Conservation (phyloP, 2,113 vertebrate species). For the Columba livia region DNA sequence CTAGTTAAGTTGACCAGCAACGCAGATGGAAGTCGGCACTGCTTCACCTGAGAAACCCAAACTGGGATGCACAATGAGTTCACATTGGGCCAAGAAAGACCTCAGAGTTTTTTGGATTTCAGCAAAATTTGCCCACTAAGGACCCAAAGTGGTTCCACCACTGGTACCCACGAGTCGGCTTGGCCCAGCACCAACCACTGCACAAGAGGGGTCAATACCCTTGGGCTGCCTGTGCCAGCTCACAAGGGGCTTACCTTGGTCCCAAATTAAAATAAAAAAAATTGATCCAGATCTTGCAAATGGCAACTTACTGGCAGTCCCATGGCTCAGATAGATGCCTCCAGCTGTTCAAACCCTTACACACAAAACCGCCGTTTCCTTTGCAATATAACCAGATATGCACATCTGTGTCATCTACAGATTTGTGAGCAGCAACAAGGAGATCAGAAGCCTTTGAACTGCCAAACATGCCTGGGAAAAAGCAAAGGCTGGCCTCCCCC, state of each 20-base stretch:
- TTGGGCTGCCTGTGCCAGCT: not conserved
- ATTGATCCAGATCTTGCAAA: not conserved
- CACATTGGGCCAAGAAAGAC: not conserved
- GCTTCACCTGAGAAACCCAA: not conserved
- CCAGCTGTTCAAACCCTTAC: not conserved
- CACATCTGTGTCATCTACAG: not conserved
- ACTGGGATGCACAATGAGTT: not conserved
- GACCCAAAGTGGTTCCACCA: not conserved
- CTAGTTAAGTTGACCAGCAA: rapidly evolving
- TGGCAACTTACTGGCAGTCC: not conserved
- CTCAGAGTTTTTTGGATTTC: not conserved
- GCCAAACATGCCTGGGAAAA: not conserved
- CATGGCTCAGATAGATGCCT: not conserved
- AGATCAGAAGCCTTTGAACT: conserved; percentile 9
- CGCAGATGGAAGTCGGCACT: rapidly evolving
- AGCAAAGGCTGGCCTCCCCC: not conserved
- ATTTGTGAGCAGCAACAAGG: not conserved
- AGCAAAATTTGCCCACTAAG: not conserved
- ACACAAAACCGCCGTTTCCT: rapidly evolving
- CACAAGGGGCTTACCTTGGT: conserved; percentile 1
- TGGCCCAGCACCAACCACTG: not conserved
- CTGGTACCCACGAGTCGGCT: rapidly evolving
- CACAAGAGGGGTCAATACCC: not conserved
- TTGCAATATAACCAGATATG: not conserved
- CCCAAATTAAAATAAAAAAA: not conserved